Evolutionary conservation across 2,113 vertebrate species (phyloP).

Genomic region (Himantopus leucocephalus): DNA sequence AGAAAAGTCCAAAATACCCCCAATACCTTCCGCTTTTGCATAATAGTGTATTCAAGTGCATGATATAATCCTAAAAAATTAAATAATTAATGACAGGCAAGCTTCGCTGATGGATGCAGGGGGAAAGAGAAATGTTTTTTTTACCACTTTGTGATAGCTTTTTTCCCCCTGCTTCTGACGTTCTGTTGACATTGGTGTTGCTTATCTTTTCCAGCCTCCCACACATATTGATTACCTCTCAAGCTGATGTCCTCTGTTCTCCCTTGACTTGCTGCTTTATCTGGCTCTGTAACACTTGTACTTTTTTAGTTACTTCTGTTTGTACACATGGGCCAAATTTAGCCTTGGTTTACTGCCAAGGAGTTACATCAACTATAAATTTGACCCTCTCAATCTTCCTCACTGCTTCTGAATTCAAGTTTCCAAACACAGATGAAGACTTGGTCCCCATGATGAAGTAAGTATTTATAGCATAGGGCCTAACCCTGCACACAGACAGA

Average conservation of each 20-base stretch:
- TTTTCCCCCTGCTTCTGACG: background rate
- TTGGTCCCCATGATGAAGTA: background rate
- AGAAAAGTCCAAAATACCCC: background rate
- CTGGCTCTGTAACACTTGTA: conserved; percentile 11
- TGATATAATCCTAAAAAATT: background rate
- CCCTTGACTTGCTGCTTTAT: conserved; percentile 30
- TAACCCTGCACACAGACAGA: background rate
- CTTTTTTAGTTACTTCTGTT: conserved; percentile 49
- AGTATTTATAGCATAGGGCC: background rate
- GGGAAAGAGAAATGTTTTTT: background rate
- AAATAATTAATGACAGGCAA: background rate
- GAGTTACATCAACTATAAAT: background rate
- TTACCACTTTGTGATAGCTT: background rate
- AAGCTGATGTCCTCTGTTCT: conserved; percentile 36
- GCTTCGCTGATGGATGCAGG: background rate
- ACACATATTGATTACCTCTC: conserved; percentile 57
- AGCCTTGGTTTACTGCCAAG: conserved; percentile 27
- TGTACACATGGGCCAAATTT: conserved; percentile 19
- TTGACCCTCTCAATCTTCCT: background rate
- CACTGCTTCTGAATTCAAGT: background rate
- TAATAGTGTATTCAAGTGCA: background rate
- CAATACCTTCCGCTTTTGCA: accelerated
- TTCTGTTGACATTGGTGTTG: conserved; percentile 59
- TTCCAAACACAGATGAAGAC: background rate
- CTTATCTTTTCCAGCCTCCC: conserved; percentile 51